A percentile compares a stretch with the other conserved stretches of the same genome.
These are phyloP conservation scores for Notothenia rossii DNA, from an alignment of 2,113 vertebrate genomes.

Conservation along the genomic window DNA sequence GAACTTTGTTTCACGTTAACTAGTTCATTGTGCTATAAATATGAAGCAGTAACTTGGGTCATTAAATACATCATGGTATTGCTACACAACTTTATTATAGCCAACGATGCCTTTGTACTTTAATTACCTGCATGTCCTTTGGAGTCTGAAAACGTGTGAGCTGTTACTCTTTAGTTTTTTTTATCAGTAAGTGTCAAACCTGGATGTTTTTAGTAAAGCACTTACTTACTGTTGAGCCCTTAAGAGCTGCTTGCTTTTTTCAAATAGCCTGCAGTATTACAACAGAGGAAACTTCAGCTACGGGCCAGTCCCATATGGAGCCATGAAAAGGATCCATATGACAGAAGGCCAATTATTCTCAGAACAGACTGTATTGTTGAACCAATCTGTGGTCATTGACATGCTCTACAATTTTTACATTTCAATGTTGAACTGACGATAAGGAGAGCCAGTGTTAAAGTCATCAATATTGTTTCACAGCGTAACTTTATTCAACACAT, in stretches of 20 bases:
- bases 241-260: neutral
- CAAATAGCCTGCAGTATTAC: neutral
- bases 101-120: neutral
- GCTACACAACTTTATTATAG: too few relatives aligned
- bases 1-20: too few relatives aligned
- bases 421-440: neutral
- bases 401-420: neutral
- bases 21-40: too few relatives aligned
- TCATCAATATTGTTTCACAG: too few relatives aligned
- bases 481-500: neutral
- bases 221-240: neutral
- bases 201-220: neutral
- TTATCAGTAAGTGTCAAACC: neutral
- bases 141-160: neutral
- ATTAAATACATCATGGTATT: too few relatives aligned
- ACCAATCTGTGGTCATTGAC: neutral
- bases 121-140: neutral
- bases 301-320: neutral
- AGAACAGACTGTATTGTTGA: neutral
- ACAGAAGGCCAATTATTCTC: neutral
- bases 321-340: neutral
- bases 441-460: too few relatives aligned
- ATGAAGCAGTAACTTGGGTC: too few relatives aligned
- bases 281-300: neutral
- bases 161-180: neutral